Base-by-base conservation (phyloP, 2,888 invertebrate species). In the Drosophila aldrichi region DNA sequence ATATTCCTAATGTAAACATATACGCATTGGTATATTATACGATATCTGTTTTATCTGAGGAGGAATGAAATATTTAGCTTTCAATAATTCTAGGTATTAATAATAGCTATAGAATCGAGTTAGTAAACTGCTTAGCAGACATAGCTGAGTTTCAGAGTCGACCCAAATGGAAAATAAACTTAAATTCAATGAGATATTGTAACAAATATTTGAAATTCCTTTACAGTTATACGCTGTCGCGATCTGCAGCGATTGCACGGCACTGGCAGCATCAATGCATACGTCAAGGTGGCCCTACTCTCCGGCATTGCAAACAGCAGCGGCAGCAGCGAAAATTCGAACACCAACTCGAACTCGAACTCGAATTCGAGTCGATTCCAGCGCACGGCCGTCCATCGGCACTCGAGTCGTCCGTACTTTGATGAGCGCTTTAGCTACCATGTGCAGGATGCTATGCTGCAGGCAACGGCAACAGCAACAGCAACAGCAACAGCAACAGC, bases 331-430 rank as follows among this genome's bases (percentile, higher is more conserved):
- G 29, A 29, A 29, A 29, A 49, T 29, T 43, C 63, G 34, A 43
- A 20, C 20, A 48, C 70, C 7, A 29, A 49, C 18, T 32, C 48
- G 2, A 49, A 32, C 25, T 25, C 46, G 2, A 46, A 22, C 46
- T 43, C 63, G 34, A 43, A 29, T 18, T 52, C 70, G 43, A 70
- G 51, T 54, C 92, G 95, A 91, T 94, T 96, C 87, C 96, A 97
- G 91, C 94, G 97, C 56, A 97, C 97, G 0, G 96, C 96, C 48
- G 97, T 97, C 9, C 95, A 96, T 74, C 95, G 96, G 59, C 96
- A 97, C 79, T 96, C 96, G 69, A 94, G 94, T 88, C 95, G 95
- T 88, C 97, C 97, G 2, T 95, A 95, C 87, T 97, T 97, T 92
- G 96, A 97, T 93, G 96, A 97, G 90, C 95, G 95, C 77, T 95